Evolutionary conservation across 2,797 vertebrate species (phyloP).

Genomic region (Myripristis murdjan): DNA sequence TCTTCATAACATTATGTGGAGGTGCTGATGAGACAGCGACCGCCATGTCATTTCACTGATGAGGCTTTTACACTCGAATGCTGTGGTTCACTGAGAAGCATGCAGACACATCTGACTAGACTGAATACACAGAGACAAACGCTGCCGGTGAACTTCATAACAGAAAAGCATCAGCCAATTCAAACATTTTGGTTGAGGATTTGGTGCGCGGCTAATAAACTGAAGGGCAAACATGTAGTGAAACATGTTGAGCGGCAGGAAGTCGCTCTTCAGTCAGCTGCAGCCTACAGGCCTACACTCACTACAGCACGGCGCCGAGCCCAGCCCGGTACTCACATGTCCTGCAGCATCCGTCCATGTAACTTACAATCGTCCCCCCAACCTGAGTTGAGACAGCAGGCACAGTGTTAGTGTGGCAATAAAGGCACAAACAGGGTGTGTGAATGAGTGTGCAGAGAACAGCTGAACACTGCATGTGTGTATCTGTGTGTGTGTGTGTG

Average conservation of each 20-base stretch:
- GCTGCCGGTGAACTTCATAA: not conserved
- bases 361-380: conserved; percentile 93
- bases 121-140: conserved; percentile 57
- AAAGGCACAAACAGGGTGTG: conserved; percentile 5
- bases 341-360: conserved; percentile 97
- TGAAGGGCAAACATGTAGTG: conserved; percentile 75
- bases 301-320: conserved; percentile 58
- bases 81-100: conserved; percentile 73
- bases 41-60: not conserved
- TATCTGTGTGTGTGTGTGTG: not conserved
- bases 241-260: conserved; percentile 70
- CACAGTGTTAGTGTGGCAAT: not conserved
- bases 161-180: conserved; percentile 24
- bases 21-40: not conserved
- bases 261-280: conserved; percentile 68
- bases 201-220: conserved; percentile 41
- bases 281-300: conserved; percentile 71
- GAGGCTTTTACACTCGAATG: not conserved
- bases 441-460: not conserved
- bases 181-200: conserved; percentile 27
- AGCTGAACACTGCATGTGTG: conserved; percentile 1
- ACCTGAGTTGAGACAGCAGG: conserved; percentile 80
- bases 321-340: conserved; percentile 91
- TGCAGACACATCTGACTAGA: conserved; percentile 46
- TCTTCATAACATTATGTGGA: not conserved